Evolutionary conservation across 2,797 vertebrate genomes (phyloP), one percentile per base, ranked within the genome.

Genomic region (Lepilemur ruficaudatus): DNA sequence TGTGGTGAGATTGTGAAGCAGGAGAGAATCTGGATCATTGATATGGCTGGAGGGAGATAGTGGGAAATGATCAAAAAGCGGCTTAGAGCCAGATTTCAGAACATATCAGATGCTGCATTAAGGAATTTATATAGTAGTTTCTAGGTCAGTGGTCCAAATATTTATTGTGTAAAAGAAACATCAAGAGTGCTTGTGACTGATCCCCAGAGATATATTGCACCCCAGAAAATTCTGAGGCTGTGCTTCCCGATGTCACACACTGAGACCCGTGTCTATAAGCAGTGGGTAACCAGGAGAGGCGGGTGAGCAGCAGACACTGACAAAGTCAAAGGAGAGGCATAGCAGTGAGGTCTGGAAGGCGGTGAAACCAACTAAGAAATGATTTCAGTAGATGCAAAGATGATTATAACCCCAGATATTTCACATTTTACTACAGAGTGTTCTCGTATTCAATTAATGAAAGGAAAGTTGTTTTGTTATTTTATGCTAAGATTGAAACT

Each of bases 401-500:
- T 43, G 76, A 11, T 28, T 55, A 43, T 6, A 57, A 57, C 69
- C 59, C 30, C 23, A 91, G 46, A 50, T 72, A 88, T 28, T 91
- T 96, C 32, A 55, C 6, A 50, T 93, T 94, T 95, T 43, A 91
- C 86, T 65, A 59, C 30, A 61, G 5, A n/a, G 30, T 41, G 23
- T 90, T 94, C 18, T 38, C 91, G 69, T 61, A 55, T 94, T 92
- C 35, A 55, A 46, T 9, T 30, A 79, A 76, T 59, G 65, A 52
- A 91, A 93, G 67, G 23, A 70, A 95, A 30, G 20, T 85, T 75
- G 17, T 79, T 79, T 79, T 97, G 83, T 84, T 88, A 85, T 96
- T 88, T 94, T 95, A 93, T 93, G 61, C n/a, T 82, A 89, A 65
- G 23, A 85, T 22, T 75, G 92, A 96, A 96, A 96, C 76, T 92